These are phyloP conservation scores for Leptoteleia sp. DNA, from an alignment of 1,140 invertebrate species.

Conservation along the genomic window DNA sequence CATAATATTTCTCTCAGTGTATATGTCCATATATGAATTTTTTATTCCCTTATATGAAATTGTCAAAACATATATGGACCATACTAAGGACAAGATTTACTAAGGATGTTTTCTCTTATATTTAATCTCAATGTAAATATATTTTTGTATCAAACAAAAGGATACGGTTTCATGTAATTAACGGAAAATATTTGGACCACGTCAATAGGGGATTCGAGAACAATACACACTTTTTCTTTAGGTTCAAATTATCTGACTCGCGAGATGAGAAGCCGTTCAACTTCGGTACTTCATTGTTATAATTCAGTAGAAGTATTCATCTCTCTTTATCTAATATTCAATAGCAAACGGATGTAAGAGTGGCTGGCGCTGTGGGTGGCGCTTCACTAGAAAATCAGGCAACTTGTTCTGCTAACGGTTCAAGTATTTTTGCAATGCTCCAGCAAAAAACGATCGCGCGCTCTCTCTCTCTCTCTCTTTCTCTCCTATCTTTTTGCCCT, in stretches of 20 bases:
- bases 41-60: too few species aligned
- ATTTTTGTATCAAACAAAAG: too few species aligned
- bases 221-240: slow-evolving; percentile 1
- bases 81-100: too few species aligned
- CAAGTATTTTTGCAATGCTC: slow-evolving; percentile 14
- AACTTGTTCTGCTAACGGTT: slow-evolving; percentile 22
- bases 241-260: slow-evolving; percentile 17
- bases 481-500: too few species aligned
- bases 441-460: slow-evolving; percentile 1
- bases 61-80: too few species aligned
- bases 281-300: slow-evolving; percentile 39
- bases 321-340: slow-evolving; percentile 50
- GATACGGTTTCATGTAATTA: too few species aligned
- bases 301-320: slow-evolving; percentile 30
- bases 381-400: slow-evolving; percentile 11
- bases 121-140: too few species aligned
- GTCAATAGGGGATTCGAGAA: too few species aligned
- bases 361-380: slow-evolving; percentile 6
- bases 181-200: too few species aligned
- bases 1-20: too few species aligned
- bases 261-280: slow-evolving; percentile 3
- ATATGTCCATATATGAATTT: too few species aligned
- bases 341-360: slow-evolving; percentile 38
- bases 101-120: too few species aligned
- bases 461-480: not conserved